Evolutionary conservation across 2,888 invertebrate genomes (phyloP), one percentile per base, ranked within the genome.

Genomic region (Aphodius sticticus): DNA sequence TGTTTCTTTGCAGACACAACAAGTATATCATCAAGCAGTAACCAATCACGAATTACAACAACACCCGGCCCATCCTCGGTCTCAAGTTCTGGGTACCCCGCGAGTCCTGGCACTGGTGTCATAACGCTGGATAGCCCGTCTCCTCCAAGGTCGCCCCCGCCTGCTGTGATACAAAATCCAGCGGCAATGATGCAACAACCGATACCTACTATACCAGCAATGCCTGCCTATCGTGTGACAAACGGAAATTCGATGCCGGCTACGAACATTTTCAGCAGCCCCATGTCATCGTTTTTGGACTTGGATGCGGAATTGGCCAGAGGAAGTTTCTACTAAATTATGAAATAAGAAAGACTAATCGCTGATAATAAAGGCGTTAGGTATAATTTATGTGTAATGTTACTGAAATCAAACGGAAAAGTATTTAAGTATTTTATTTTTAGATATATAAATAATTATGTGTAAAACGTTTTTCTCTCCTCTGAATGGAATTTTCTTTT

Each of bases 121-220:
- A 93, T 93, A 86, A 93, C 92, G 69, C 89, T 93, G 85, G 93
- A 93, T 89, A 92, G 92, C 84, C 93, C 93, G 0, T 92, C 93
- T 14, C 93, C 93, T 69, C 92, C 93, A 76, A 89, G 87, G 69
- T 88, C 88, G 12, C 88, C 89, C 0, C 83, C 53, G 53, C 53
- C 53, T 7, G 53, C 53, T 53, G 53, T 53, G 9, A 53, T 53
- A 9, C 53, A 53, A 53, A 53, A 53, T 12, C 53, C 53, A 53
- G 53, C 12, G 12, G 72, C 76, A 71, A 76, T 79, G 36, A 76
- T 78, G 75, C 78, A 78, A 76, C 6, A 70, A 69, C 78, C 75
- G 38, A 70, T 70, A 69, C 26, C 69, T 53, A 53, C 53, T 37
- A 38, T 78, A 69, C 78, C 78, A 26, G 78, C 70, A 36, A 69